Base-by-base conservation (phyloP, 2,113 vertebrate species). In the Tor tambroides region DNA sequence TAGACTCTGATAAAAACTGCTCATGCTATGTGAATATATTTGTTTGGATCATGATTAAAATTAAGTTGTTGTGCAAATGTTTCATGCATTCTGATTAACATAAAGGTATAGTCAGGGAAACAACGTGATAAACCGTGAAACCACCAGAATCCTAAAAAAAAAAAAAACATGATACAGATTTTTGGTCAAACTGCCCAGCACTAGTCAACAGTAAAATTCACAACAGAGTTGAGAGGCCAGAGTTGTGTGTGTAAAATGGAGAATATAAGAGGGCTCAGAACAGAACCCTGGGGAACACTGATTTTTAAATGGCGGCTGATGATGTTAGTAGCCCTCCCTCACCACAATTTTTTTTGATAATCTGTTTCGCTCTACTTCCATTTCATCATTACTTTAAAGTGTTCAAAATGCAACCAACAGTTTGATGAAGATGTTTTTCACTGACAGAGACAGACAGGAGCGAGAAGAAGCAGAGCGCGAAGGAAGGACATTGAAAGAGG, bases 391-490 rank as follows among this genome's bases (percentile, higher is more conserved):
- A 77, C 6, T 61, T 41, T 41, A 32, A 79, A 79, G 6, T 38
- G 6, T 51, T 51, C 2, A 15, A 59, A 38, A 59, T 35, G 21
- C 30, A 61, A 26, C 28, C 17, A 63, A 14, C 17, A 28, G 54
- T 46, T 41, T 78, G 4, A 72, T 38, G 1, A 59, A 72, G 3
- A 75, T 63, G 0, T 85, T 63, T 12, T 56, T 49, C 17, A 38
- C n/a, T 38, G 38, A 56, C 90, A 96, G 96, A 90, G 94, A 94
- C 15, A 92, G 93, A 83, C 93, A 92, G 91, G 96, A 98, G 87
- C 92, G 69, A 59, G 96, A 97, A 74, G 96, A 95, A 88, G 94
- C 93, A 0, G 95, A 95, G 51, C 88, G 86, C 4, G 93, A 96
- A 90, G 96, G 95, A 74, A 88, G 90, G 84, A 89, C 49, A 12